phyloP scores from a whole-genome alignment of 2,113 vertebrate species.

The Synodontis membranacea region DNA sequence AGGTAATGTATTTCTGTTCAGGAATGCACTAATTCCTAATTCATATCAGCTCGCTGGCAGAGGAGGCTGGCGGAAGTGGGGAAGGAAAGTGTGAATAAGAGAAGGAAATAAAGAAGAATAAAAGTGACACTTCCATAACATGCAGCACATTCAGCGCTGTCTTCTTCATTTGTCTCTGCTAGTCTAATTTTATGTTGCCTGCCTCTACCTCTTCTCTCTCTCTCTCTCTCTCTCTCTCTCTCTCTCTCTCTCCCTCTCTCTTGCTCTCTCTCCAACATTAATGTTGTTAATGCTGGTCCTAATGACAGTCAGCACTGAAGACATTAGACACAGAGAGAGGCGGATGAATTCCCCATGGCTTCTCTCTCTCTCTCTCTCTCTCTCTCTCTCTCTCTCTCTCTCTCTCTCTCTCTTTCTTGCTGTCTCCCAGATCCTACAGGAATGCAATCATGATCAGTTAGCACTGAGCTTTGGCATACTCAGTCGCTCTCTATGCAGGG shows the following conservation, averaged over 20 bases:
- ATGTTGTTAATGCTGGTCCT: slow-evolving; percentile 44
- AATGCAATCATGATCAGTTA: slow-evolving; percentile 45
- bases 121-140: slow-evolving; percentile 19
- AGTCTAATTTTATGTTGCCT: neutral
- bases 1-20: neutral
- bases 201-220: neutral
- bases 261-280: slow-evolving; percentile 40
- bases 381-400: slow-evolving; percentile 36
- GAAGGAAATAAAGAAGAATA: neutral
- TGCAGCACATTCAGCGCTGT: slow-evolving; percentile 2
- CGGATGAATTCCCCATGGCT: slow-evolving; percentile 32
- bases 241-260: slow-evolving; percentile 22
- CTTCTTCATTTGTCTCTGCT: neutral
- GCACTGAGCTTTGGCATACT: slow-evolving; percentile 46
- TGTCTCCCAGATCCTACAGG: slow-evolving; percentile 30
- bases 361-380: slow-evolving; percentile 37
- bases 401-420: slow-evolving; percentile 27
- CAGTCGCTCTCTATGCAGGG: slow-evolving; percentile 41
- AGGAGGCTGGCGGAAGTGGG: neutral
- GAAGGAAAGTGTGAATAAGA: neutral
- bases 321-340: slow-evolving; percentile 35
- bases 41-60: neutral
- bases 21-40: neutral
- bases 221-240: neutral
- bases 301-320: slow-evolving; percentile 50